Base-by-base conservation (phyloP, 2,888 invertebrate genomes). In the Eurytoma adleriae region DNA sequence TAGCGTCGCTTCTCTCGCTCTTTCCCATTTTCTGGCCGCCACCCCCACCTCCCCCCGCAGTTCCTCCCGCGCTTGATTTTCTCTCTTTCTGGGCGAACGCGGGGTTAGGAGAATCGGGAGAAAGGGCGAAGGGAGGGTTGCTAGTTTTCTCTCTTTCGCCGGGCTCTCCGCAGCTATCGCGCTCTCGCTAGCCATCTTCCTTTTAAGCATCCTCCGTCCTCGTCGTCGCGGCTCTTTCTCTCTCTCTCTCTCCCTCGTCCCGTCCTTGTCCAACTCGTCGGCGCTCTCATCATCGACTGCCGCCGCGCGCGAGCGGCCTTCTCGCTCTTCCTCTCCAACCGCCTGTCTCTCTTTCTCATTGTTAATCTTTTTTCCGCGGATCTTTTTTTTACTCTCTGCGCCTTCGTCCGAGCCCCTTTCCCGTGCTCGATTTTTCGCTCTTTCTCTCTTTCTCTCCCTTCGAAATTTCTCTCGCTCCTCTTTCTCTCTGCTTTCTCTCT, bases 111-210 rank as follows among this genome's bases (percentile, higher is more conserved):
- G 81, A 85, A 76, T 62, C 72, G 82, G 74, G 80, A 77, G 84
- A 66, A 82, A 83, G 78, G 81, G 85, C 92, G 92, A 92, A 92
- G 92, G 91, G 92, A 92, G 91, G 92, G 86, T 86, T 86, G 92
- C 69, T 54, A 27, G 20, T 54, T 52, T 7, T 59, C 40, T 59
- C 71, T 52, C 50, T 72, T 57, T 64, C 48, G 1, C 40, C 7
- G 40, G 40, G 40, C 40, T 40, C 40, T 40, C 40, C 40, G 40
- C 40, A 40, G 16, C 66, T 66, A 64, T 66, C 54, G n/a, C 18
- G 10, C 61, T 10, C 57, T 70, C 91, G 91, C 90, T 89, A 92
- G 92, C 92, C 91, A 92, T 91, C 92, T 91, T 92, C 92, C 87
- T 88, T 88, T 89, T 87, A 88, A 91, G 92, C 91, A 91, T 86